phyloP scores from a whole-genome alignment of 2,797 vertebrate species.

The Sparidentex hasta region DNA sequence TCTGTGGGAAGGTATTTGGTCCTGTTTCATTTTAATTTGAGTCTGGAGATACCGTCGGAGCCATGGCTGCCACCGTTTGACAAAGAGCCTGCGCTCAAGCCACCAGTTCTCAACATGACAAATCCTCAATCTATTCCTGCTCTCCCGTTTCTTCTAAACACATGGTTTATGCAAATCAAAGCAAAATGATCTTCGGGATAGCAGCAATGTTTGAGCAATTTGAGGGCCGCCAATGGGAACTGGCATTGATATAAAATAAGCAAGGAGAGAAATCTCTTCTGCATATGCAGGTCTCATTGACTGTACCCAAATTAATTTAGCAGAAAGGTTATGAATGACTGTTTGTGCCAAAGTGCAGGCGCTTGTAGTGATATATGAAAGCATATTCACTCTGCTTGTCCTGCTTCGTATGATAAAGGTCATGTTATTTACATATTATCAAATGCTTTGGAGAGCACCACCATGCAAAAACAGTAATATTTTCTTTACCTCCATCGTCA shows the following conservation, averaged over 20 bases:
- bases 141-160: constrained; percentile 83
- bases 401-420: constrained; percentile 93
- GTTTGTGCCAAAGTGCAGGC: constrained; percentile 88
- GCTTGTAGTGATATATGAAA: constrained; percentile 95
- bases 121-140: constrained; percentile 83
- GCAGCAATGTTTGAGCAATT: constrained; percentile 84
- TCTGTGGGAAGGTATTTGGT: constrained; percentile 71
- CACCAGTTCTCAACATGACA: constrained; percentile 82
- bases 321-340: constrained; percentile 92
- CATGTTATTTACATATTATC: constrained; percentile 95
- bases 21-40: constrained; percentile 86
- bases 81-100: constrained; percentile 78
- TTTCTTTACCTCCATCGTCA: constrained; percentile 28
- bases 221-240: constrained; percentile 77
- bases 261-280: constrained; percentile 72
- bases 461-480: constrained; percentile 19
- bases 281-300: constrained; percentile 84
- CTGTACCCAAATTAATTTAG: constrained; percentile 90
- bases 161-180: constrained; percentile 90
- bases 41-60: constrained; percentile 64
- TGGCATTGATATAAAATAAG: constrained; percentile 85
- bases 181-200: constrained; percentile 83
- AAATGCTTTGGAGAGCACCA: constrained; percentile 59
- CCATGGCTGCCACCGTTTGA: constrained; percentile 80
- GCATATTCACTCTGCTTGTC: constrained; percentile 89